Evolutionary conservation across 2,888 invertebrate genomes (phyloP), one percentile per base, ranked within the genome.

Genomic region (Chymomyza procnemis): DNA sequence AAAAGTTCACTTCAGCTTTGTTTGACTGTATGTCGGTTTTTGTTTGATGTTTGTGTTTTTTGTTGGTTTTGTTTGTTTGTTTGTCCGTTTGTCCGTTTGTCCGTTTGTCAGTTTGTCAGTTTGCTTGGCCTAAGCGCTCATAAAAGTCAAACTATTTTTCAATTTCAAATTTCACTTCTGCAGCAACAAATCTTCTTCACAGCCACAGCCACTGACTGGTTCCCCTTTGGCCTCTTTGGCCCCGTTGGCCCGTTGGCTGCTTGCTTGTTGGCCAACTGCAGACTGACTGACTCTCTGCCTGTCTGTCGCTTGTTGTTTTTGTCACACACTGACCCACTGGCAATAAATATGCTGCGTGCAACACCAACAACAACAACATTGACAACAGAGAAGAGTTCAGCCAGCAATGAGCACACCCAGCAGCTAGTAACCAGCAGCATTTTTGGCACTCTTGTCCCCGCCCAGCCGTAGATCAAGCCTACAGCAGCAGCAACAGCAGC

Each of bases 141-240:
- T 82, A 82, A 87, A 87, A 82, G 87, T 87, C 78, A 69, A 87
- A 87, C 87, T 84, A 84, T 84, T 84, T 87, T 86, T 84, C 83
- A 84, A 84, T 84, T 84, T 87, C 85, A 84, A 84, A 84, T 86
- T 86, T 87, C 79, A 72, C 63, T 73, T 72, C 82, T 73, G 73
- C 75, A 86, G 74, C 88, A 61, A 84, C 83, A 84, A 84, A 84
- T 87, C 83, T 87, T 84, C 71, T 70, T 78, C 76, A 76, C 81
- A 73, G 77, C 54, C 54, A 19, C n/a, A 12, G 14, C 9, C 8
- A 12, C 48, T 57, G 61, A 3, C 18, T 4, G n/a, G n/a, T n/a
- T n/a, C n/a, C n/a, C 47, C 47, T 47, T 48, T 67, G 48, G 34
- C 68, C 58, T 26, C 56, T n/a, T n/a, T n/a, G n/a, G n/a, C n/a